Conservation (phyloP, 2,797 vertebrate genomes). For the Harpagifer antarcticus region DNA sequence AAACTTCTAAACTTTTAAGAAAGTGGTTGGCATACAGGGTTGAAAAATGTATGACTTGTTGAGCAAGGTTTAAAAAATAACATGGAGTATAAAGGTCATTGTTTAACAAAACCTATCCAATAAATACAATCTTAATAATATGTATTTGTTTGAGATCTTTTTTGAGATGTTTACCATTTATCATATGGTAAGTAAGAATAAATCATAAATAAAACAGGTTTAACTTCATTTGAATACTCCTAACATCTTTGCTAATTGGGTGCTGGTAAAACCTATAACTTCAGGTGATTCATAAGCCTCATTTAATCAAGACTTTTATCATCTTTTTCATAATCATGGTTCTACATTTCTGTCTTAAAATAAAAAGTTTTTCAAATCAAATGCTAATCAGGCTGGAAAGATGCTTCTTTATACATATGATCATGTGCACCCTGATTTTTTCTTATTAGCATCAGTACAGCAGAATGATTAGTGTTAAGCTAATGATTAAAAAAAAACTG, state of each 20-base stretch:
- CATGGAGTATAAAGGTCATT: background rate
- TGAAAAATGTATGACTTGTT: background rate
- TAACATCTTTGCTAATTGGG: background rate
- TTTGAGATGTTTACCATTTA: too few species aligned
- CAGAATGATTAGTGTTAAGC: slow-evolving; percentile 7
- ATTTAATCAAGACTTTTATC: background rate
- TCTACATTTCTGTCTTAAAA: background rate
- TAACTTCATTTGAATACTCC: background rate
- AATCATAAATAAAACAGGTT: background rate
- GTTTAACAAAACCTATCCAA: too few species aligned
- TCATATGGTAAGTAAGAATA: too few species aligned
- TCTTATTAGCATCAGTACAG: slow-evolving; percentile 3
- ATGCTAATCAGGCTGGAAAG: background rate
- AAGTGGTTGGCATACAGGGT: background rate
- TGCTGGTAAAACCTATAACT: background rate
- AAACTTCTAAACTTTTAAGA: background rate
- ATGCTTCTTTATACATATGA: background rate
- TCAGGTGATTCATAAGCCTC: background rate
- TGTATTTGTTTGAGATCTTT: too few species aligned
- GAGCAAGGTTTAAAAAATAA: background rate
- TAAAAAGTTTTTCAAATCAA: background rate
- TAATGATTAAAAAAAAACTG: background rate
- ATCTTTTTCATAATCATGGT: background rate
- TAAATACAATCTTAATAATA: background rate
- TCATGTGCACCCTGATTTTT: background rate